These are phyloP conservation scores for Picus viridis DNA, from an alignment of 2,797 vertebrate species.

Conservation along the genomic window DNA sequence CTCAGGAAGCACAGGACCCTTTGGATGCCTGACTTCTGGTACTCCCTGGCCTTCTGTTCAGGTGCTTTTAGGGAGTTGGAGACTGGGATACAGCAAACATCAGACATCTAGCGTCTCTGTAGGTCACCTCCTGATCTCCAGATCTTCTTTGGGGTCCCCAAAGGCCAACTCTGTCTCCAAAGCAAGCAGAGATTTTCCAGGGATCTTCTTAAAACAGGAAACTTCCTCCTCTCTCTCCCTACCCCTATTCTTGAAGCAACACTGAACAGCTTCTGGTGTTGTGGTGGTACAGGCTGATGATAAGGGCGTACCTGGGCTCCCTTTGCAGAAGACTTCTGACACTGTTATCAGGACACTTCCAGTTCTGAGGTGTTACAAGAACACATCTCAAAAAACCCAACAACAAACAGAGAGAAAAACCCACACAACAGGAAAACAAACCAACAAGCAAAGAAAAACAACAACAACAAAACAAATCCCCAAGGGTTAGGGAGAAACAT, in stretches of 20 bases:
- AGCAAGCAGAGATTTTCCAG: neutral
- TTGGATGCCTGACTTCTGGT: neutral
- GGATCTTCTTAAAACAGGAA: neutral
- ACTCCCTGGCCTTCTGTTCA: neutral
- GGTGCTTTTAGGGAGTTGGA: neutral
- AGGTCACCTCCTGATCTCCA: neutral
- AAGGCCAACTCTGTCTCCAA: neutral
- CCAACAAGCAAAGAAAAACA: too few species aligned
- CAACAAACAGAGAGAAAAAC: too few species aligned
- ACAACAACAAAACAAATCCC: too few species aligned
- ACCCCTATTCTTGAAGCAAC: neutral
- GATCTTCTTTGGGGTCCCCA: neutral
- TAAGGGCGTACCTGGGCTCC: neutral
- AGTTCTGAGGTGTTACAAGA: neutral
- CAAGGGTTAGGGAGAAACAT: neutral
- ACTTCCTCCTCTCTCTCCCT: neutral
- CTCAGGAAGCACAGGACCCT: neutral
- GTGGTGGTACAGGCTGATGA: neutral
- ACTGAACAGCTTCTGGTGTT: neutral
- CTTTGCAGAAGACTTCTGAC: neutral
- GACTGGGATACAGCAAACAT: neutral
- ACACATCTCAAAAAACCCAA: neutral
- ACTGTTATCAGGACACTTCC: neutral
- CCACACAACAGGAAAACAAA: neutral
- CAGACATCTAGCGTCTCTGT: neutral